Conservation (phyloP, 2,113 vertebrate species). For the Datnioides undecimradiatus region DNA sequence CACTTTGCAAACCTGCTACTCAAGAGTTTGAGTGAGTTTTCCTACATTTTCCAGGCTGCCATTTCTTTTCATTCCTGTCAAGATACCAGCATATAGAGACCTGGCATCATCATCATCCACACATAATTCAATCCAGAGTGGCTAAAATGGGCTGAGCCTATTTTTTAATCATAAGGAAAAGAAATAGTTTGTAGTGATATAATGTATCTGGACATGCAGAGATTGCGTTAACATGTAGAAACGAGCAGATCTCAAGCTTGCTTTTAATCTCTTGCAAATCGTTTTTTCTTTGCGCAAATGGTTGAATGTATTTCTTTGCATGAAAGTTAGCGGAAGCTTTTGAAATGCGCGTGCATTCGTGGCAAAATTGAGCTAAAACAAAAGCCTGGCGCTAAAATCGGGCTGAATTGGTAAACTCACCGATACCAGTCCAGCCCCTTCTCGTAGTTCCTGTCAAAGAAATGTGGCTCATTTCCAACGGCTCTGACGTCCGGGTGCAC, state of each 20-base stretch:
- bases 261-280: not conserved
- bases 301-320: not conserved
- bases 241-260: not conserved
- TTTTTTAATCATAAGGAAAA: not conserved
- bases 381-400: not conserved
- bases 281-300: not conserved
- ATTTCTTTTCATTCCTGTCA: not conserved
- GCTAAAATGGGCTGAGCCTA: not conserved
- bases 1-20: not conserved
- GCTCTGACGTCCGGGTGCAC: conserved; percentile 97
- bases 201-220: not conserved
- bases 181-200: no score
- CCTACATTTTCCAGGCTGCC: not conserved
- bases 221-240: not conserved
- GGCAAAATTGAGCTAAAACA: not conserved
- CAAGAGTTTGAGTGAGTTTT: not conserved
- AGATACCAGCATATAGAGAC: not conserved
- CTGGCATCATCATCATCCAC: not conserved
- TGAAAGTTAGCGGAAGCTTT: not conserved
- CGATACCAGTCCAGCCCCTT: conserved; percentile 98
- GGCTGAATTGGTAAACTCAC: conserved; percentile 81
- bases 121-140: not conserved
- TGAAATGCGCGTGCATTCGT: not conserved
- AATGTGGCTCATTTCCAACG: conserved; percentile 96
- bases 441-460: conserved; percentile 98